Percentiles rank a stretch among this genome's conserved stretches.
Conservation (phyloP, 2,888 invertebrate genomes). For the Drosophila antonietae region DNA sequence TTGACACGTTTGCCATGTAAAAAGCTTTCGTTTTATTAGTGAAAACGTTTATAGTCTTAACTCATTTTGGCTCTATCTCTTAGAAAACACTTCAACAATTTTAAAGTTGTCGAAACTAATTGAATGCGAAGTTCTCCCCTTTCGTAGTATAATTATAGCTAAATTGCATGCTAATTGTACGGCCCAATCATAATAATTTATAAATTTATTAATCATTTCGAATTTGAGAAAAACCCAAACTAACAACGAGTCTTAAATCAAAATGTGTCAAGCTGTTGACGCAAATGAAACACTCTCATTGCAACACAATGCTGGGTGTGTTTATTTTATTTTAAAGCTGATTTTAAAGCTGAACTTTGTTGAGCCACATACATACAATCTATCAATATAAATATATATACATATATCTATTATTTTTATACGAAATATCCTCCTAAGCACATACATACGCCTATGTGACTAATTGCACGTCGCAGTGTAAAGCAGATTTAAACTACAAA, state of each 20-base stretch:
- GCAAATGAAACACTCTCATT: constrained; percentile 19
- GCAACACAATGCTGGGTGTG: not conserved
- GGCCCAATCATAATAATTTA: constrained; percentile 13
- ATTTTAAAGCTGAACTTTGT: constrained; percentile 3
- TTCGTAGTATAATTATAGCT: constrained; percentile 28
- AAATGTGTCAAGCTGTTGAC: constrained; percentile 1
- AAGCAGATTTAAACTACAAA: constrained; percentile 10
- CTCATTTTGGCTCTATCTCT: constrained; percentile 29
- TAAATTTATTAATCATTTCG: constrained; percentile 11
- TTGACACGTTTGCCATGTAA: constrained; percentile 41
- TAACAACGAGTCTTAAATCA: constrained; percentile 24
- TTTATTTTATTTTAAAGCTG: too few species aligned
- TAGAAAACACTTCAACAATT: constrained; percentile 29
- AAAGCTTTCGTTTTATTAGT: constrained; percentile 28
- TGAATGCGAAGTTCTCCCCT: constrained; percentile 9
- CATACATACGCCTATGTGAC: constrained; percentile 57
- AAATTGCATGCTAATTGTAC: constrained; percentile 51
- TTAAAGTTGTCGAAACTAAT: constrained; percentile 23
- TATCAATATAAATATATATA: not conserved
- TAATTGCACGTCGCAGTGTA: constrained; percentile 68
- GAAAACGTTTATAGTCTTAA: constrained; percentile 17
- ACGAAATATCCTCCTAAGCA: constrained; percentile 19
- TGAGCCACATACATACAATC: not conserved
- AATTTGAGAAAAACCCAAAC: constrained; percentile 4
- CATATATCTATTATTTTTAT: constrained; percentile 16